Evolutionary conservation across 1,140 invertebrate genomes (phyloP).

Genomic region (Rhopalosiphum padi): DNA sequence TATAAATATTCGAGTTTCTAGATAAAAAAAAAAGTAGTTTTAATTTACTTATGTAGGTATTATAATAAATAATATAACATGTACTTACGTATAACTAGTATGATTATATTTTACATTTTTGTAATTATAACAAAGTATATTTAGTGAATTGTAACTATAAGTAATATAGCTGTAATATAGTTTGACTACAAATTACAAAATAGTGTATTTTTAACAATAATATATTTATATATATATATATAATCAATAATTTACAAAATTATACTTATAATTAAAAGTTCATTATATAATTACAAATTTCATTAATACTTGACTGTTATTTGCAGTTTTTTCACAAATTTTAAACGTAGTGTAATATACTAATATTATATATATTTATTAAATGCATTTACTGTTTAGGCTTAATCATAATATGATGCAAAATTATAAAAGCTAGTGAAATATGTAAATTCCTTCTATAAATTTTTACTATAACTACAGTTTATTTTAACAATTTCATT

Average conservation of each 20-base stretch:
- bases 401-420: background rate
- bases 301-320: background rate
- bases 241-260: background rate
- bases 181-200: background rate
- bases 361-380: background rate
- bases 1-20: background rate
- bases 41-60: too few species aligned
- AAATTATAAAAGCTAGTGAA: background rate
- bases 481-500: background rate
- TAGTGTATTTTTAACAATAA: background rate
- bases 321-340: background rate
- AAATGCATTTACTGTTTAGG: background rate
- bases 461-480: background rate
- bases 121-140: background rate
- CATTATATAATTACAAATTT: background rate
- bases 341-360: background rate
- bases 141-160: background rate
- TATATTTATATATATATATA: too few species aligned
- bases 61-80: too few species aligned
- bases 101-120: background rate
- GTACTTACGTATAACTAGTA: background rate
- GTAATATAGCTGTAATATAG: background rate
- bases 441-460: background rate
- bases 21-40: background rate
- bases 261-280: background rate